Base-by-base conservation (phyloP, 1,140 invertebrate species). In the Drosophila subobscura region DNA sequence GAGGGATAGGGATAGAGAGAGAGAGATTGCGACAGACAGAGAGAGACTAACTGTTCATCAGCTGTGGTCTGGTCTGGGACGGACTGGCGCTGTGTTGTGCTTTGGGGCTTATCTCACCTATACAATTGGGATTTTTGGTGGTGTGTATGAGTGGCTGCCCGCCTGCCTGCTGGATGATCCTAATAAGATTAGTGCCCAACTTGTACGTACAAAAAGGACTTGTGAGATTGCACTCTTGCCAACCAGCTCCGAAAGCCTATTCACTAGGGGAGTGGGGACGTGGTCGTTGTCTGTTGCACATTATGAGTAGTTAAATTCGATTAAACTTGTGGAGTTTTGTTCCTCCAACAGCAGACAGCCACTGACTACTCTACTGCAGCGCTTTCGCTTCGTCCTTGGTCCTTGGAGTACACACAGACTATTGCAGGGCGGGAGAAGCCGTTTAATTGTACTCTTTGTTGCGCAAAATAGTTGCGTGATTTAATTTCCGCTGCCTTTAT, bases 221-320 rank as follows among this genome's bases (percentile, higher is more conserved):
- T 60, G 47, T 74, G 47, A 55, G 57, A 46, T 29, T 75, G 33
- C 33, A 37, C 33, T 25, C 29, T 56, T 49, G 27, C 8, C n/a
- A 8, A 23, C 42, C 29, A 22, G 22, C 33, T 25, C 12, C 42
- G 10, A 10, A 33, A 14, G 25, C 42, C 22, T 10, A 33, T 44
- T 25, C 41, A 27, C 40, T 40, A 14, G 16, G n/a, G 33, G 33
- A 12, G 10, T 8, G 33, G 33, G 3, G 1, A 12, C 20, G 45
- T 57, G 61, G 56, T 72, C 72, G 80, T 84, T 72, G 84, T 89
- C 84, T 84, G 79, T 89, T 89, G 72, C 79, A 89, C 76, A 86
- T 90, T 90, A 90, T 86, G 78, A 88, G 84, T 77, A 83, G 84
- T 83, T 83, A 66, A 90, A 90, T 90, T 90, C 80, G 89, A 90